A percentile compares a stretch with the other conserved stretches of the same genome.
phyloP scores from a whole-genome alignment of 2,797 vertebrate genomes.

The Orestias chungarensis region DNA sequence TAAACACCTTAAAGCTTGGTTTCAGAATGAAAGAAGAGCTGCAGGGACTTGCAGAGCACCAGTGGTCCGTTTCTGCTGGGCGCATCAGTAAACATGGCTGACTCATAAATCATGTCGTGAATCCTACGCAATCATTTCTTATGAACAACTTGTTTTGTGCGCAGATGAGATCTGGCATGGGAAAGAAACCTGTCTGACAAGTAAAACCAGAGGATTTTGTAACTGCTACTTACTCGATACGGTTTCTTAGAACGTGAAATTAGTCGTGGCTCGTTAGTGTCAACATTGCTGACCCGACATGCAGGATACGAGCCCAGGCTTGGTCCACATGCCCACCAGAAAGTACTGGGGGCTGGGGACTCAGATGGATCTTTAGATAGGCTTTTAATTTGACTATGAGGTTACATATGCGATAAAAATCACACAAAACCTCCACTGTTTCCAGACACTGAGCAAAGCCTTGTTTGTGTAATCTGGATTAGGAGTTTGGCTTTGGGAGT shows the following conservation, averaged over 20 bases:
- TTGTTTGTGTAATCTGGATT: slow-evolving; percentile 40
- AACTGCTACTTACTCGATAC: slow-evolving; percentile 70
- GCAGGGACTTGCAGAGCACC: slow-evolving; percentile 45
- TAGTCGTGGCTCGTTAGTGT: slow-evolving; percentile 31
- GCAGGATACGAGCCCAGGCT: slow-evolving; percentile 29
- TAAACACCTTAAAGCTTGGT: slow-evolving; percentile 19
- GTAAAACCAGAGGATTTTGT: slow-evolving; percentile 75
- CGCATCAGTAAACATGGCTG: slow-evolving; percentile 67
- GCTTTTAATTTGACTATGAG: neutral
- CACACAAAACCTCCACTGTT: slow-evolving; percentile 6
- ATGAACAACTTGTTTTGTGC: slow-evolving; percentile 46
- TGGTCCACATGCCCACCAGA: slow-evolving; percentile 23
- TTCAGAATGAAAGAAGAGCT: slow-evolving; percentile 43
- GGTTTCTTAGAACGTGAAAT: slow-evolving; percentile 58
- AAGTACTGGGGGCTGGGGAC: neutral
- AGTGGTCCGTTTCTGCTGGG: slow-evolving; percentile 46
- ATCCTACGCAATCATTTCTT: slow-evolving; percentile 37
- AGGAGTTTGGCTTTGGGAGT: slow-evolving; percentile 6
- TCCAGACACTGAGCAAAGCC: slow-evolving; percentile 34
- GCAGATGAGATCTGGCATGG: slow-evolving; percentile 31
- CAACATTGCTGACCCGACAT: slow-evolving; percentile 33
- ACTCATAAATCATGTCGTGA: slow-evolving; percentile 34
- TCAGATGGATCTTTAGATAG: neutral
- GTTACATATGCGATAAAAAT: neutral
- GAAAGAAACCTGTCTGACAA: slow-evolving; percentile 75